Evolutionary conservation across 2,888 invertebrate genomes (phyloP), one percentile per base, ranked within the genome.

Genomic region (Allygus modestus): DNA sequence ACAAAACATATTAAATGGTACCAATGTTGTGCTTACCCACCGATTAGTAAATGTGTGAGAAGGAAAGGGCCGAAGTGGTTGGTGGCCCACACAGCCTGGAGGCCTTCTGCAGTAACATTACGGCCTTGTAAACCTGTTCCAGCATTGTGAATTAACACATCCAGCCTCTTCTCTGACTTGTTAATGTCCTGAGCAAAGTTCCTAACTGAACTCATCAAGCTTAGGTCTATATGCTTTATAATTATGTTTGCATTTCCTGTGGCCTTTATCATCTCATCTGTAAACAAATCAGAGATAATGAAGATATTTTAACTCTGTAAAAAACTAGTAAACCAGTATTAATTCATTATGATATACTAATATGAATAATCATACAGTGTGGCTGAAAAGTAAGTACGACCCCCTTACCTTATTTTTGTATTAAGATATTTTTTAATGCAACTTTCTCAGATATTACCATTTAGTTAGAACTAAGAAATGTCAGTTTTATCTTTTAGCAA

Each of bases 21-120:
- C n/a, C n/a, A n/a, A n/a, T n/a, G n/a, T n/a, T n/a, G n/a, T n/a
- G n/a, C n/a, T n/a, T 33, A 87, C 88, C 89, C 90, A 93, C 93
- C 93, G 87, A 97, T 94, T 0, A 99, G 92, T 15, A 99, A 93
- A 91, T 97, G 97, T 0, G 98, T 98, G 12, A 99, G 92, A 65
- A 99, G 92, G 89, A 98, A 99, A 9, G 97, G 98, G 0, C 98
- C 98, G 90, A 97, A 97, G 88, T 98, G 96, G 89, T 99, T 99
- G 0, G 97, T 97, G 0, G 96, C 97, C 95, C 97, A 97, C 0
- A 97, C 97, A 88, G 95, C 90, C 90, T 99, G 98, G 46, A 98
- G 91, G 2, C 95, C 97, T 89, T 98, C 98, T 88, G 94, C 94
- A 5, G 96, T 95, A 43, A 92, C 89, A 86, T 93, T 92, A 86